phyloP scores from a whole-genome alignment of 2,888 invertebrate species.

The Zelleria hepariella region DNA sequence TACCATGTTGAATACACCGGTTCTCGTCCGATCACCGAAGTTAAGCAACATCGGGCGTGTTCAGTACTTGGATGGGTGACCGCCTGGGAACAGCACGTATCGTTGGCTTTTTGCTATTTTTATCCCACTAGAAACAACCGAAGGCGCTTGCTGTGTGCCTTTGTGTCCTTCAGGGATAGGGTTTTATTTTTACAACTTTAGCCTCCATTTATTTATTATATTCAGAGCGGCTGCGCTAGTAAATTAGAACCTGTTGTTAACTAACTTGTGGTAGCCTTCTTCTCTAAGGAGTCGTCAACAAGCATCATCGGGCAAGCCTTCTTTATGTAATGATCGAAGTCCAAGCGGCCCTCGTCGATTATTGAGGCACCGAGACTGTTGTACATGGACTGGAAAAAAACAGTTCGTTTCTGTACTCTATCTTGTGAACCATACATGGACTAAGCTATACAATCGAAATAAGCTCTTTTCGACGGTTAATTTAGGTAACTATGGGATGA shows the following conservation, averaged over 20 bases:
- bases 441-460: too few relatives aligned
- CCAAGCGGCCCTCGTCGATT: constrained; percentile 75
- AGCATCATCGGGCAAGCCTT: constrained; percentile 78
- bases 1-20: constrained; percentile 36
- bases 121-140: neutral
- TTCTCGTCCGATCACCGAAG: constrained; percentile 27
- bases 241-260: too few relatives aligned
- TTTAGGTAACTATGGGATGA: too few relatives aligned
- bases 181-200: too few relatives aligned
- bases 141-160: neutral
- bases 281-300: constrained; percentile 75
- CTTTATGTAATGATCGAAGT: constrained; percentile 88
- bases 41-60: constrained; percentile 24
- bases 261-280: constrained; percentile 75
- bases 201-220: too few relatives aligned
- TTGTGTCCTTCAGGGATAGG: too few relatives aligned
- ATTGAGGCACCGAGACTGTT: constrained; percentile 89
- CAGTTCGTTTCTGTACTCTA: too few relatives aligned
- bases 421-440: too few relatives aligned
- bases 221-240: too few relatives aligned
- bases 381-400: constrained; percentile 77
- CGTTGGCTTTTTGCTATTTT: constrained; percentile 16
- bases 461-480: too few relatives aligned
- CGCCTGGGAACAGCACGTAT: constrained; percentile 24
- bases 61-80: constrained; percentile 27